Evolutionary conservation across 2,113 vertebrate species (phyloP).

Genomic region (Dendropsophus ebraccatus): DNA sequence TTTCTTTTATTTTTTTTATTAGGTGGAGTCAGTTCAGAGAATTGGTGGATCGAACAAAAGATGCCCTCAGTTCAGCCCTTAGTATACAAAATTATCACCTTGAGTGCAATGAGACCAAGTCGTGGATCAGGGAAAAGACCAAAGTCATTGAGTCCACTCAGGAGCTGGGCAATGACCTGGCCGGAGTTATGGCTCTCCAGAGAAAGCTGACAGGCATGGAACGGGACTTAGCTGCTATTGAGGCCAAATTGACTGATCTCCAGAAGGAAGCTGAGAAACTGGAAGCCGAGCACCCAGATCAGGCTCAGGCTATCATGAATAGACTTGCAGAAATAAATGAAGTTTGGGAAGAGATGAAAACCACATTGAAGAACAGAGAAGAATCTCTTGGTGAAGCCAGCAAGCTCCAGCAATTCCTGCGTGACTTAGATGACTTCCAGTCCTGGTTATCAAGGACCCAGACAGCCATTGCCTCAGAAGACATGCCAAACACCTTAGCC

Average conservation of each 20-base stretch:
- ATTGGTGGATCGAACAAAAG: constrained; percentile 96
- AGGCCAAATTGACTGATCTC: constrained; percentile 92
- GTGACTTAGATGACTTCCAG: constrained; percentile 97
- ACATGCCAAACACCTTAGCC: constrained; percentile 93
- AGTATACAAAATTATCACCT: constrained; percentile 99
- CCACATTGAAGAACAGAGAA: constrained; percentile 90
- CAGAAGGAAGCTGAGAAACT: constrained; percentile 92
- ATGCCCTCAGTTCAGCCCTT: constrained; percentile 88
- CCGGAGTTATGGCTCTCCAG: constrained; percentile 96
- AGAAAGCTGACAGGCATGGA: constrained; percentile 98
- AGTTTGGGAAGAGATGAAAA: constrained; percentile 98
- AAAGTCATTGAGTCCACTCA: constrained; percentile 99
- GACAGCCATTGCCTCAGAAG: constrained; percentile 95
- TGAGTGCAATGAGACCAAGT: constrained; percentile 98
- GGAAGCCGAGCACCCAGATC: constrained; percentile 89
- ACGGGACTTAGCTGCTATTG: constrained; percentile 93
- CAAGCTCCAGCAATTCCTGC: constrained; percentile 97
- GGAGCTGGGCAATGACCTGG: constrained; percentile 95
- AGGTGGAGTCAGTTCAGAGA: constrained; percentile 99
- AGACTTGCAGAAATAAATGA: constrained; percentile 88
- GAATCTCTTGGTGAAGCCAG: constrained; percentile 96
- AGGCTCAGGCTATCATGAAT: constrained; percentile 89
- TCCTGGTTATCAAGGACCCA: constrained; percentile 97
- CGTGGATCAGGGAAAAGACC: constrained; percentile 99
- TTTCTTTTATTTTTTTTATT: constrained; percentile 54